phyloP scores from a whole-genome alignment of 1,140 invertebrate genomes.

The Armadillidium nasatum region DNA sequence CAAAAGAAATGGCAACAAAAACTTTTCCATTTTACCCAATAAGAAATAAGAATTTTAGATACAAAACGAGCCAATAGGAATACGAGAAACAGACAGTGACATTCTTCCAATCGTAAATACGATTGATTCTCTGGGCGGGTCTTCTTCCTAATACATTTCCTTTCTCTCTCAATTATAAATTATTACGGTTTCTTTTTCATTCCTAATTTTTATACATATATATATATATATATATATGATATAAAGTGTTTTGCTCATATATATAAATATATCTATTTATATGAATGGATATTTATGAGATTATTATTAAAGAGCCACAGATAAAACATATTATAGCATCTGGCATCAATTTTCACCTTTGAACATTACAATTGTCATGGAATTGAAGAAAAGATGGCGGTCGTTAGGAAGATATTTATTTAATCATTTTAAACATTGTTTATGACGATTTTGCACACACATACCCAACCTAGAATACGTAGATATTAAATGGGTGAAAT shows the following conservation, averaged over 20 bases:
- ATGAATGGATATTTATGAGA: no score
- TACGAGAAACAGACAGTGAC: conserved; percentile 8
- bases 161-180: no score
- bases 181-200: no score
- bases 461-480: background rate
- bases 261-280: no score
- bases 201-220: no score
- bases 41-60: background rate
- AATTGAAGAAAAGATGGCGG: conserved; percentile 3
- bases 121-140: background rate
- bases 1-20: background rate
- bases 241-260: no score
- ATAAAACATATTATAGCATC: background rate
- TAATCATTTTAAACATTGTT: no score
- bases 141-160: background rate
- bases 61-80: background rate
- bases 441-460: background rate
- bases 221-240: no score
- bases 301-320: background rate
- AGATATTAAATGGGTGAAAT: background rate
- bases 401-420: background rate
- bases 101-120: conserved; percentile 13
- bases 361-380: conserved; percentile 1
- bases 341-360: background rate
- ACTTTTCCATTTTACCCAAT: background rate